Evolutionary conservation across 2,797 vertebrate species (phyloP), one percentile per base, ranked within the genome.

Genomic region (Sebastes cheni): DNA sequence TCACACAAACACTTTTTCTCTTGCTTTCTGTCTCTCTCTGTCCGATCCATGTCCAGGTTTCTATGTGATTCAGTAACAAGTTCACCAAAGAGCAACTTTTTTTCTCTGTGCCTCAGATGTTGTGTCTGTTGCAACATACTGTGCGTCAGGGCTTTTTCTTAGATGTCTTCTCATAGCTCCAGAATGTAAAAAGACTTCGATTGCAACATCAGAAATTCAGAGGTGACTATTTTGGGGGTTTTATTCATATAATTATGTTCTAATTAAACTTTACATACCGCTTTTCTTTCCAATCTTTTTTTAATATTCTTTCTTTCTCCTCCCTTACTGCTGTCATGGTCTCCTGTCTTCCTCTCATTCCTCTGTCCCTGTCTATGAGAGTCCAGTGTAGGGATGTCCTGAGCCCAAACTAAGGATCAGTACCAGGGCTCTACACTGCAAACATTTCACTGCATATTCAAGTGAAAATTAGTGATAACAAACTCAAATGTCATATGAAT

Each of bases 111-210:
- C 39, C 72, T 73, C 71, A 80, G 79, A 84, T 75, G 39, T 73
- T 73, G 54, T 34, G n/a, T 5, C 36, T 67, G 61, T 79, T 82
- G 79, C 74, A 82, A 64, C 76, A 64, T 23, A 34, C 32, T 60
- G n/a, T 39, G 46, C 18, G 29, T 36, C 36, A 23, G 18, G 56
- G 67, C 29, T 76, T 79, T 81, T 80, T 73, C 74, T 84, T 20
- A 66, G 16, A 68, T 54, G 25, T 78, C 16, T 20, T 64, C n/a
- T 72, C 52, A 25, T 32, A 30, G 20, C n/a, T 67, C 11, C 12
- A 71, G 20, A 52, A 67, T 54, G 32, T 70, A 61, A 72, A 59
- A 67, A 55, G 16, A 42, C 42, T 72, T 60, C 2, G n/a, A 18
- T 20, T 27, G 18, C 8, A 8, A 42, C 27, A 67, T 56, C 22